A percentile compares a stretch with the other conserved stretches of the same genome.
These are phyloP conservation scores for Calcarius lapponicus DNA, from an alignment of 2,797 vertebrate species.

Conservation along the genomic window DNA sequence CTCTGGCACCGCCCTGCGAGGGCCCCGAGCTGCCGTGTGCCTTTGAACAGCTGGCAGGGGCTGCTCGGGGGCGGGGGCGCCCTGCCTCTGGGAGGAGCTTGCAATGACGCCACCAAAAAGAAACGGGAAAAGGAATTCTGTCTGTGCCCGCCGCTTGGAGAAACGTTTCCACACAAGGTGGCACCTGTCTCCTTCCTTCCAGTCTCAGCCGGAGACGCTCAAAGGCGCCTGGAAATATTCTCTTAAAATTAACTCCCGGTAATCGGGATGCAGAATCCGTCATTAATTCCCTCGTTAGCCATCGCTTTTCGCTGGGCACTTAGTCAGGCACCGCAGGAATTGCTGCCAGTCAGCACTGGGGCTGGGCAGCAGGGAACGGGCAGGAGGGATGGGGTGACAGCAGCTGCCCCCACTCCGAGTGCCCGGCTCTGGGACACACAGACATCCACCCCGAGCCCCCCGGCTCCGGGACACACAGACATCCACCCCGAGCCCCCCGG, in stretches of 20 bases:
- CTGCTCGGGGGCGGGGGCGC: fast-evolving
- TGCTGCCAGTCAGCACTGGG: too few relatives aligned
- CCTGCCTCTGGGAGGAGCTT: background rate
- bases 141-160: background rate
- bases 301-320: background rate
- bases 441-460: fast-evolving
- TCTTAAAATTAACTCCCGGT: background rate
- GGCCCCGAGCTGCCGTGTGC: background rate
- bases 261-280: fast-evolving
- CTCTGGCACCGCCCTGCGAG: fast-evolving
- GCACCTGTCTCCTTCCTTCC: conserved; percentile 26
- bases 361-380: background rate
- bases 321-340: background rate
- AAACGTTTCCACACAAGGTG: conserved; percentile 38
- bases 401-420: background rate
- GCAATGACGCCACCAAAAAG: fast-evolving
- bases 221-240: background rate
- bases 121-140: background rate
- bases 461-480: fast-evolving
- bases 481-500: background rate
- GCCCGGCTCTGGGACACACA: background rate
- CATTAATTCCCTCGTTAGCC: fast-evolving
- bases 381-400: fast-evolving
- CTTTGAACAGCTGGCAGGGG: fast-evolving
- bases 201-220: background rate